Evolutionary conservation across 2,113 vertebrate genomes (phyloP).

Genomic region (Pampusana beccarii): DNA sequence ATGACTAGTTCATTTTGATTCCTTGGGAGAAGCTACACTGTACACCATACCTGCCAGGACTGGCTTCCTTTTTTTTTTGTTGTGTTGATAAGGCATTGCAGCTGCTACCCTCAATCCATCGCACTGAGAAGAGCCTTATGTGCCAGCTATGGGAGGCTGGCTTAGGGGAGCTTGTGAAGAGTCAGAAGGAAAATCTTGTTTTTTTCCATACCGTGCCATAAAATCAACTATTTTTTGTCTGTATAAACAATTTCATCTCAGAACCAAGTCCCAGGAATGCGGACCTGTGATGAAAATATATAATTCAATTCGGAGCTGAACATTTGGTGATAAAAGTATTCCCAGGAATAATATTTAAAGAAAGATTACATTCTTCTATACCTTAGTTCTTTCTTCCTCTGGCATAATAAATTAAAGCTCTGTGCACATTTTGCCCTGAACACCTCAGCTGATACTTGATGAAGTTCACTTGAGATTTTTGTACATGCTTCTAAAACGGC

Average conservation of each 20-base stretch:
- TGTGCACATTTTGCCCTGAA: slow-evolving; percentile 25
- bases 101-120: background rate
- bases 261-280: slow-evolving; percentile 60
- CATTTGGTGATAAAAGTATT: slow-evolving; percentile 71
- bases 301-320: slow-evolving; percentile 71
- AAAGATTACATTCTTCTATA: slow-evolving; percentile 66
- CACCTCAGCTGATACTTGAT: slow-evolving; percentile 35
- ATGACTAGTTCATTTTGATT: background rate
- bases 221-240: slow-evolving; percentile 44
- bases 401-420: slow-evolving; percentile 50
- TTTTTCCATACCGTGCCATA: background rate
- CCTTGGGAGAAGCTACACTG: background rate
- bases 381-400: slow-evolving; percentile 53
- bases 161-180: background rate
- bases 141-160: background rate
- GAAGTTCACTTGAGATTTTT: slow-evolving; percentile 35
- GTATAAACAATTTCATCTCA: slow-evolving; percentile 53
- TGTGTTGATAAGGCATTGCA: background rate
- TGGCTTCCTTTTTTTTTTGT: background rate
- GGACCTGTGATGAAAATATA: slow-evolving; percentile 47
- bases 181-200: slow-evolving; percentile 32
- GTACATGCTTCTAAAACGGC: slow-evolving; percentile 30
- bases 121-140: background rate
- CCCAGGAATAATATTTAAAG: slow-evolving; percentile 74
- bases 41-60: background rate